Base-by-base conservation (phyloP, 2,797 vertebrate genomes). In the Octomys mimax region DNA sequence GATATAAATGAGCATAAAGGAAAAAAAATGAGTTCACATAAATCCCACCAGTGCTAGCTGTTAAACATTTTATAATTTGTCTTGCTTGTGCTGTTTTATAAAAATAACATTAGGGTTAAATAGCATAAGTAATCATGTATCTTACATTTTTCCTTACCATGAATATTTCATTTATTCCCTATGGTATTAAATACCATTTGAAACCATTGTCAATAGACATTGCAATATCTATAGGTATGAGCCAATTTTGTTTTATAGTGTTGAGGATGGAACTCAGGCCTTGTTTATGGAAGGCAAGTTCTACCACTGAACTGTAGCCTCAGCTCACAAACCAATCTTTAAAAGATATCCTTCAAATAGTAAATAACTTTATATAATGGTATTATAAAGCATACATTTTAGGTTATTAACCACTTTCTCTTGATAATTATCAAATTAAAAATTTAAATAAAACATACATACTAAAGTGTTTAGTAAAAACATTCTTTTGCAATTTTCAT, bases 391-490 rank as follows among this genome's bases (percentile, higher is more conserved):
- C 59, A 83, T 54, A 19, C 0, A 81, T 84, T 75, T 92, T 61
- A 78, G 46, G 68, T 9, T 81, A 18, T 88, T 87, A 81, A 80
- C 59, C 24, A 77, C 89, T 75, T 93, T 80, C 26, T 14, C 21
- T 28, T 79, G 59, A 66, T 36, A 71, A 87, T 42, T 85, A 88
- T 12, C 59, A 77, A 87, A 91, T 95, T 85, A 42, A 5, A 87
- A 87, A 49, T 14, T 86, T 70, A 91, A 93, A 81, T 77, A 80
- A 97, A 94, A 61, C 11, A n/a, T 78, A 73, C 11, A 36, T 71
- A n/a, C 22, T 64, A 14, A 70, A 33, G 10, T 16, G 22, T 59
- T 54, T 82, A 87, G 54, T 62, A 78, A 77, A 8, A 31, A 78
- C 93, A 82, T 94, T 79, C 36, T 57, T 46, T 42, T 59, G 87